These are phyloP conservation scores for Lasaia peninsularis DNA, from an alignment of 1,140 invertebrate species.

Conservation along the genomic window DNA sequence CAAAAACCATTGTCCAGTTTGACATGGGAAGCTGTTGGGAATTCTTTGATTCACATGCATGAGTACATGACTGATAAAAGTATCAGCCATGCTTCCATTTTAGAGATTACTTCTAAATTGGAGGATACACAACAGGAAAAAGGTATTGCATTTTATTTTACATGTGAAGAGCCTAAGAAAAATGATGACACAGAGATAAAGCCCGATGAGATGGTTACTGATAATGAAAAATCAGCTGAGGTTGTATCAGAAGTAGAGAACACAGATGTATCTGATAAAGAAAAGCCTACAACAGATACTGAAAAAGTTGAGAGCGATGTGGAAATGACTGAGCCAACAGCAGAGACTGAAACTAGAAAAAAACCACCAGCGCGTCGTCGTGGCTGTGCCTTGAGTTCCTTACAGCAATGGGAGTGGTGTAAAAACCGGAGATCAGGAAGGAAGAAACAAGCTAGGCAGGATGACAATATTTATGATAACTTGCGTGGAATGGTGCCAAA, in stretches of 20 bases:
- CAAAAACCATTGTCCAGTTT: slow-evolving; percentile 79
- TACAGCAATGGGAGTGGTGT: slow-evolving; percentile 86
- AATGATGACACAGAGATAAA: slow-evolving; percentile 40
- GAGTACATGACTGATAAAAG: slow-evolving; percentile 80
- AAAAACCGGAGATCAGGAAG: slow-evolving; percentile 81
- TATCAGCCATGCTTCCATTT: slow-evolving; percentile 65
- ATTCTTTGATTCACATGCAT: slow-evolving; percentile 83
- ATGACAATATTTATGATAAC: slow-evolving; percentile 79
- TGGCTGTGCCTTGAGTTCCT: slow-evolving; percentile 81
- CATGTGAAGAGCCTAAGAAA: slow-evolving; percentile 28
- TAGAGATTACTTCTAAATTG: slow-evolving; percentile 52
- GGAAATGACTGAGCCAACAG: slow-evolving; percentile 35
- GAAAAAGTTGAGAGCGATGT: slow-evolving; percentile 67
- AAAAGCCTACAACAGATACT: slow-evolving; percentile 55
- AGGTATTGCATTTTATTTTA: slow-evolving; percentile 15
- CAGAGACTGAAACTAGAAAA: slow-evolving; percentile 35
- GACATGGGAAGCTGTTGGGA: slow-evolving; percentile 83
- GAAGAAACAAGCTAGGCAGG: slow-evolving; percentile 68
- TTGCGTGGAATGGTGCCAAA: slow-evolving; percentile 79
- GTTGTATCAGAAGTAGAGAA: slow-evolving; percentile 63
- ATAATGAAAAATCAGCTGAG: slow-evolving; percentile 45
- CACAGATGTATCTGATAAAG: slow-evolving; percentile 59
- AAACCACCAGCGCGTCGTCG: slow-evolving; percentile 80
- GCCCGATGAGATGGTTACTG: slow-evolving; percentile 37
- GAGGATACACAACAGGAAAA: slow-evolving; percentile 40